phyloP scores from a whole-genome alignment of 2,797 vertebrate genomes.

The Ceyx erithaca region DNA sequence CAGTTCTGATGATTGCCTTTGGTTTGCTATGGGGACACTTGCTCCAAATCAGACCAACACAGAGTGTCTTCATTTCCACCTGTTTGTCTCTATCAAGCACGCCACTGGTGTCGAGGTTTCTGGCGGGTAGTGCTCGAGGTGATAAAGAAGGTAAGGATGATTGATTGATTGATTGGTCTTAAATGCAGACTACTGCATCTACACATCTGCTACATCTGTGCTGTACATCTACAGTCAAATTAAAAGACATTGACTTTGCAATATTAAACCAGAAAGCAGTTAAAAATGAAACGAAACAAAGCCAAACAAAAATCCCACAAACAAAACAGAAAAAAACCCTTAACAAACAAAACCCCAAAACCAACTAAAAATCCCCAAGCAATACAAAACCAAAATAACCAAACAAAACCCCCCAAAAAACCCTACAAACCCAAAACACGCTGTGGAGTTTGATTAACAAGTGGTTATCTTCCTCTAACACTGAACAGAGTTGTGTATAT shows the following conservation, averaged over 20 bases:
- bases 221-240: background rate
- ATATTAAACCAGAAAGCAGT: background rate
- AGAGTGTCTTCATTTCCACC: constrained; percentile 95
- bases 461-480: background rate
- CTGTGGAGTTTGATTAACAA: background rate
- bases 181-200: background rate
- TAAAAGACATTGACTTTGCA: background rate
- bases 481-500: background rate
- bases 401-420: no score
- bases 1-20: constrained; percentile 90
- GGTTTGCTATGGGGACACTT: constrained; percentile 93
- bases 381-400: no score
- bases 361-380: no score
- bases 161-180: background rate
- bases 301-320: background rate
- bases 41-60: constrained; percentile 88
- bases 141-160: constrained; percentile 90
- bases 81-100: constrained; percentile 98
- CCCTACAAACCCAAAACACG: no score
- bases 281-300: background rate
- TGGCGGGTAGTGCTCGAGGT: constrained; percentile 86
- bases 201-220: background rate
- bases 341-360: no score
- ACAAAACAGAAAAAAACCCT: no score
- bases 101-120: constrained; percentile 94